Conservation (phyloP, 2,888 invertebrate genomes). For the Nemotelus nigrinus region DNA sequence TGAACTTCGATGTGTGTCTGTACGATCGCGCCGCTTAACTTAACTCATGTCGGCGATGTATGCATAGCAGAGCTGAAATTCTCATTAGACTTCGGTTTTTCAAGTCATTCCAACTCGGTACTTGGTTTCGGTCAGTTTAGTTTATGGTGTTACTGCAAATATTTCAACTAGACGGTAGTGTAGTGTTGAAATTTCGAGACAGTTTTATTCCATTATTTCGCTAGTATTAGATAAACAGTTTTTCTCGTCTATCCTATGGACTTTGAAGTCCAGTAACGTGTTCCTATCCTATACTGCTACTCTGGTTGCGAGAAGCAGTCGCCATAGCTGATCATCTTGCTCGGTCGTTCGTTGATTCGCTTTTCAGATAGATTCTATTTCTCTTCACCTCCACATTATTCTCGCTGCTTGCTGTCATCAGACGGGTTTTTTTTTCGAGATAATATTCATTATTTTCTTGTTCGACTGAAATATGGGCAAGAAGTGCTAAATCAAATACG, state of each 20-base stretch:
- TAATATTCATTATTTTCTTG: too few species aligned
- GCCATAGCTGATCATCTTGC: not conserved
- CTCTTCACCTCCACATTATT: not conserved
- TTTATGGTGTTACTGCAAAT: constrained; percentile 13
- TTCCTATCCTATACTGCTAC: not conserved
- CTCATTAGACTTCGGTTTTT: constrained; percentile 1
- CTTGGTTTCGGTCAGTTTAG: constrained; percentile 19
- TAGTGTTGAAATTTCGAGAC: not conserved
- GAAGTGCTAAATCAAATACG: not conserved
- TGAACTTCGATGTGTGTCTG: constrained; percentile 14
- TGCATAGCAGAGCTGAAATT: constrained; percentile 13
- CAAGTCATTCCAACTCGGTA: constrained; percentile 22
- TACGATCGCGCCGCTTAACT: not conserved
- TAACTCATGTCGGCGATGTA: not conserved
- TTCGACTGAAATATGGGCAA: not conserved
- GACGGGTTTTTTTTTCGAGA: too few species aligned
- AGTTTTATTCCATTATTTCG: too few species aligned
- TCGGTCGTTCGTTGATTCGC: constrained; percentile 5
- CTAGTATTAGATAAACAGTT: not conserved
- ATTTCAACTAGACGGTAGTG: not conserved
- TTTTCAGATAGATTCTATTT: not conserved
- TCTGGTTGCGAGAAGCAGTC: constrained; percentile 7
- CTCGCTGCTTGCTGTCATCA: not conserved
- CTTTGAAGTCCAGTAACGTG: constrained; percentile 5
- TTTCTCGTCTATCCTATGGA: not conserved